Conservation (phyloP, 2,888 invertebrate species). For the Peribatodes rhomboidaria region DNA sequence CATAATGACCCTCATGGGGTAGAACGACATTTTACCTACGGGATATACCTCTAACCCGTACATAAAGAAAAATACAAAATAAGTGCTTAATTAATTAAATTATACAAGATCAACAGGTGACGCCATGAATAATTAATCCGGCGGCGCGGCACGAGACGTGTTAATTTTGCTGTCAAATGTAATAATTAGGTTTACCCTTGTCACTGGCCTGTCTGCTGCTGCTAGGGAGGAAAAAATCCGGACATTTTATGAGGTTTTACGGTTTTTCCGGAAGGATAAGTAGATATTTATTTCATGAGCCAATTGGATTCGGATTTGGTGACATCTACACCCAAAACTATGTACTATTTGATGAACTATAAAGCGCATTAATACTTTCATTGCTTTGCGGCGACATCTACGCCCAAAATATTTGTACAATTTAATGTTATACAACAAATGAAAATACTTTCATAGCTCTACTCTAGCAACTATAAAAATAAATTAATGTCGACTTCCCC, state of each 20-base stretch:
- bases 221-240: neutral
- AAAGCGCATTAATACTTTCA: too few relatives aligned
- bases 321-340: too few relatives aligned
- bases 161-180: slow-evolving; percentile 51
- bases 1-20: too few relatives aligned
- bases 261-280: neutral
- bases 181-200: slow-evolving; percentile 50
- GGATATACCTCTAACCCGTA: neutral
- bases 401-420: too few relatives aligned
- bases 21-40: too few relatives aligned
- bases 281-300: neutral
- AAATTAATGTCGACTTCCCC: too few relatives aligned
- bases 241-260: neutral
- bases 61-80: slow-evolving; percentile 18
- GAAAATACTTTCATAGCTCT: too few relatives aligned
- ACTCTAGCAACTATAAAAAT: too few relatives aligned
- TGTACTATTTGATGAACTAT: too few relatives aligned
- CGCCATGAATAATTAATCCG: slow-evolving; percentile 33
- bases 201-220: slow-evolving; percentile 35
- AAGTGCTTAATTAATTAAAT: slow-evolving; percentile 33
- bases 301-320: neutral
- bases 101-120: slow-evolving; percentile 46
- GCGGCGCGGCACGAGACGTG: slow-evolving; percentile 38
- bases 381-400: too few relatives aligned
- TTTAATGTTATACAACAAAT: too few relatives aligned